phyloP scores from a whole-genome alignment of 2,888 invertebrate genomes.

The Deladenus siricidicola region DNA sequence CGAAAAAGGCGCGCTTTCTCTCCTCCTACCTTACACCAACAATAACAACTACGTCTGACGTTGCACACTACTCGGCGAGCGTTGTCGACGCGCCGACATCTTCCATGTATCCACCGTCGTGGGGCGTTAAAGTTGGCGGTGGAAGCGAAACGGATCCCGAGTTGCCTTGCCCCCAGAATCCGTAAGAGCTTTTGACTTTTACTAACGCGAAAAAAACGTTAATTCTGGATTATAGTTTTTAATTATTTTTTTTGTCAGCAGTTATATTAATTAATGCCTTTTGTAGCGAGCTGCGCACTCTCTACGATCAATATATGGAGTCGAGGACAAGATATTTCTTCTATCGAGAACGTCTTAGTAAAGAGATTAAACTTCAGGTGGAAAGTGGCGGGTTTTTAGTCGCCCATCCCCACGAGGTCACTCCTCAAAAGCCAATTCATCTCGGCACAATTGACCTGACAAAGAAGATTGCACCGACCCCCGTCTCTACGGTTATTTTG shows the following conservation, averaged over 20 bases:
- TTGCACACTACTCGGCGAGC: too few species aligned
- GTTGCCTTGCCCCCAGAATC: constrained; percentile 41
- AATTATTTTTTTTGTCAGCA: not conserved
- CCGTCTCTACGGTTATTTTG: too few species aligned
- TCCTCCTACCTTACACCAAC: not conserved
- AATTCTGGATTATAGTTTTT: not conserved
- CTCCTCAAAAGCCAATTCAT: not conserved
- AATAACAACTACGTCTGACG: constrained; percentile 13
- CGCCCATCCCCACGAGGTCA: not conserved
- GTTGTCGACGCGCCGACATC: not conserved
- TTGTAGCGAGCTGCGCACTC: constrained; percentile 44
- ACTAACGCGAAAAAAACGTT: not conserved
- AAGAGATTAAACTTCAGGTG: constrained; percentile 36
- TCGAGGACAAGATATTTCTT: constrained; percentile 48
- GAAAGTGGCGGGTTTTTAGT: constrained; percentile 1
- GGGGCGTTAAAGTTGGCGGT: constrained; percentile 26
- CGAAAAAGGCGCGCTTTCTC: constrained; percentile 4
- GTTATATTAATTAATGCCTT: not conserved
- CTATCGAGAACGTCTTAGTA: constrained; percentile 46
- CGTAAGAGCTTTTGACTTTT: constrained; percentile 26
- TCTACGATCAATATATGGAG: constrained; percentile 48
- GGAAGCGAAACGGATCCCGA: constrained; percentile 33
- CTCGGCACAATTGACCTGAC: not conserved
- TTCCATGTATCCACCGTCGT: constrained; percentile 1
- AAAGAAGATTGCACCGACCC: too few species aligned